Base-by-base conservation (phyloP, 2,797 vertebrate species). In the Xenentodon cancila region DNA sequence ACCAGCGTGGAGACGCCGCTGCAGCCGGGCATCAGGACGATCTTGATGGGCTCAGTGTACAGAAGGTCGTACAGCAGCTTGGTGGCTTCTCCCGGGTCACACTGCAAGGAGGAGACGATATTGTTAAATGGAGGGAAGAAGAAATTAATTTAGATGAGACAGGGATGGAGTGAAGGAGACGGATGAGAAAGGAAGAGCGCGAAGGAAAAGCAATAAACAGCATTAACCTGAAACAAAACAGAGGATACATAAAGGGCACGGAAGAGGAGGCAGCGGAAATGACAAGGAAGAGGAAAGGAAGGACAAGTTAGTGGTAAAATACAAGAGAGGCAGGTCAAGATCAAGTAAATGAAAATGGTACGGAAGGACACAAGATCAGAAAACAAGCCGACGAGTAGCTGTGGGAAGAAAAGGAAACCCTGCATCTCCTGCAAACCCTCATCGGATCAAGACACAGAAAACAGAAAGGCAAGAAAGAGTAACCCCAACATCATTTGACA, bases 1-100 rank as follows among this genome's bases (percentile, higher is more conserved):
- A 97, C 95, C 48, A 97, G 83, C 0, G 95, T 97, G 64, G 96
- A 97, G 27, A 97, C 95, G 0, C 94, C 95, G 77, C 95, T 97
- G 82, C 96, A 96, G 46, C 96, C 96, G 0, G 95, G 95, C 95
- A 96, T 93, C 52, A 96, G 93, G 54, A 96, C 94, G 5, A 96
- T 94, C 90, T 96, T 96, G 87, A 96, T 96, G 53, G 95, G 95
- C 71, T 95, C 95, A 0, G 95, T 96, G 88, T 96, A 96, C 16
- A 96, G 93, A 9, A 96, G 92, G 84, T 96, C 95, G 0, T 96
- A 96, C 52, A 96, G 91, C 74, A 94, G 88, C 79, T 95, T 95
- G 70, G 95, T 96, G 69, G 95, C 94, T 71, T 96, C 94, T 4
- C 95, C 95, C 2, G 87, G 87, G 54, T 89, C 87, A 19, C 87